Percentiles rank a stretch among this genome's conserved stretches.
These are phyloP conservation scores for Mythimna pallens DNA, from an alignment of 2,888 invertebrate species.

Conservation along the genomic window DNA sequence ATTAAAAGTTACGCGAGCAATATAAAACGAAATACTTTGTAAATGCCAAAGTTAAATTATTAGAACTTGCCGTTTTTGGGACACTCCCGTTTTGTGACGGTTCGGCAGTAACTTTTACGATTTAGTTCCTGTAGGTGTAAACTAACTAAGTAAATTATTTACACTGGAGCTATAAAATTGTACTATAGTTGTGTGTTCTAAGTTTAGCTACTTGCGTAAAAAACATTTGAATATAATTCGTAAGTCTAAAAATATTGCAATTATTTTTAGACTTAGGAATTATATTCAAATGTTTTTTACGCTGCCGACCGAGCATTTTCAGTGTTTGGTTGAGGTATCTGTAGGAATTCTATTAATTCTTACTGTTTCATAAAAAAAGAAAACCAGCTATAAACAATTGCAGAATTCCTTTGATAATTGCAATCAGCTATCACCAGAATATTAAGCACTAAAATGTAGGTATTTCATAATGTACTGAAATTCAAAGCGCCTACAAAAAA, in stretches of 20 bases:
- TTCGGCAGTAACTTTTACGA: slow-evolving; percentile 42
- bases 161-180: background rate
- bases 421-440: background rate
- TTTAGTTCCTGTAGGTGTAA: slow-evolving; percentile 16
- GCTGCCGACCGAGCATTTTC: too few relatives aligned
- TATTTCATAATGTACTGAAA: slow-evolving; percentile 7
- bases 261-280: too few relatives aligned
- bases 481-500: slow-evolving; percentile 59
- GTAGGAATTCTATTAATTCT: background rate
- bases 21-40: slow-evolving; percentile 53
- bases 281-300: too few relatives aligned
- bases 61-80: slow-evolving; percentile 30
- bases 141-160: slow-evolving; percentile 23
- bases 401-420: background rate
- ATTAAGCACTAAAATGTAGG: slow-evolving; percentile 13
- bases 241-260: too few relatives aligned
- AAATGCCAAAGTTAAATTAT: slow-evolving; percentile 55
- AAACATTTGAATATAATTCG: too few relatives aligned
- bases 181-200: background rate
- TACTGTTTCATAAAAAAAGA: too few relatives aligned
- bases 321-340: background rate
- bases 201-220: too few relatives aligned
- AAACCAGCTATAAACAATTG: background rate
- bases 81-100: slow-evolving; percentile 29
- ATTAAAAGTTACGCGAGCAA: slow-evolving; percentile 48